Percentiles rank a stretch among this genome's conserved stretches.
Conservation (phyloP, 1,140 invertebrate genomes). For the Drosophila triauraria region DNA sequence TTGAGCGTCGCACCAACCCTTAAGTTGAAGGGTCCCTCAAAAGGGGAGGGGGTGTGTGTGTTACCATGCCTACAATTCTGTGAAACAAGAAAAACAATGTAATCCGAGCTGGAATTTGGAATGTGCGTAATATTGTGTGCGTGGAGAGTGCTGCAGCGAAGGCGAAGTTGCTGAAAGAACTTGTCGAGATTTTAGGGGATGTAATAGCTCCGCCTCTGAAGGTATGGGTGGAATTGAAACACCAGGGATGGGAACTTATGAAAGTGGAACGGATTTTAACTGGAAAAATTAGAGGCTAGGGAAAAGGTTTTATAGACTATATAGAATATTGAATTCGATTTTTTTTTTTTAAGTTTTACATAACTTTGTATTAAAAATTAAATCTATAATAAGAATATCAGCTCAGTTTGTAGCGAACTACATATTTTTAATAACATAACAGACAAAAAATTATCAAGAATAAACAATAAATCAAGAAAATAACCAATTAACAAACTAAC, state of each 20-base stretch:
- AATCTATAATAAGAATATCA: no score
- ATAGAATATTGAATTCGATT: no score
- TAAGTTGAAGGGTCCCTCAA: slow-evolving; percentile 37
- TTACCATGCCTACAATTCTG: slow-evolving; percentile 48
- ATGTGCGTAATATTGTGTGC: slow-evolving; percentile 64
- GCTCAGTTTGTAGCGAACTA: no score
- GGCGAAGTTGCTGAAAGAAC: slow-evolving; percentile 5
- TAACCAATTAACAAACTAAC: not conserved
- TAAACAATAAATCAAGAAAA: slow-evolving; percentile 20
- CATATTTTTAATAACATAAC: slow-evolving; percentile 1
- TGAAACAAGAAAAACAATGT: slow-evolving; percentile 70
- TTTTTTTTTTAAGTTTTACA: no score
- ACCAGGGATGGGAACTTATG: not conserved
- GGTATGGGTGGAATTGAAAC: slow-evolving; percentile 28
- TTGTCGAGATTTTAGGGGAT: slow-evolving; percentile 42
- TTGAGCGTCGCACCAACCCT: slow-evolving; percentile 64
- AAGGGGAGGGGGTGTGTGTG: slow-evolving; percentile 22
- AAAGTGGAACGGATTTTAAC: slow-evolving; percentile 25
- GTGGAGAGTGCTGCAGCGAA: slow-evolving; percentile 13
- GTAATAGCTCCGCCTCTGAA: slow-evolving; percentile 48
- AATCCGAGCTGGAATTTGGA: slow-evolving; percentile 57
- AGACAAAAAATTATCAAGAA: slow-evolving; percentile 4
- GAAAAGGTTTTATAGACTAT: not conserved
- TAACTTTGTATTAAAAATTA: no score
- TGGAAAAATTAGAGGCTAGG: not conserved